Conservation (phyloP, 2,113 vertebrate species). For the Excalfactoria chinensis region DNA sequence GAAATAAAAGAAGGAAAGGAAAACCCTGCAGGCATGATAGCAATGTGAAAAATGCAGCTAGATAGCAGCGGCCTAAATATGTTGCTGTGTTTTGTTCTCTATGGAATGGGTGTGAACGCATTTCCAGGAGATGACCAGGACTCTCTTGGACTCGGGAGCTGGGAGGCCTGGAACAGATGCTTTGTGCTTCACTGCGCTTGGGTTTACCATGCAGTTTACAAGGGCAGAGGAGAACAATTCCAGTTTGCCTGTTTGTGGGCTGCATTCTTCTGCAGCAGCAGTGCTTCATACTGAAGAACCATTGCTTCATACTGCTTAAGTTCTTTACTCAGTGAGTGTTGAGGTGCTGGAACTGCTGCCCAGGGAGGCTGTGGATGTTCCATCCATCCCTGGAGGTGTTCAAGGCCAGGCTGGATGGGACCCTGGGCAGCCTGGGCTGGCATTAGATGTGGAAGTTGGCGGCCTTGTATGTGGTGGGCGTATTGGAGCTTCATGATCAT, state of each 20-base stretch:
- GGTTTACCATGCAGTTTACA: background rate
- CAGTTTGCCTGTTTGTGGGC: background rate
- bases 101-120: background rate
- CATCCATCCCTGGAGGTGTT: too few species aligned
- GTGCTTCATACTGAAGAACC: too few species aligned
- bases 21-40: background rate
- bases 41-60: background rate
- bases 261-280: background rate
- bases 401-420: too few species aligned
- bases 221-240: background rate
- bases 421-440: too few species aligned
- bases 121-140: background rate
- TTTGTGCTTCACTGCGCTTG: background rate
- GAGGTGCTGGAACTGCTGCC: too few species aligned
- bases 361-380: too few species aligned
- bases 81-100: background rate
- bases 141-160: background rate
- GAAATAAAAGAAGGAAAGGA: background rate
- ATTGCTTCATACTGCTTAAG: too few species aligned
- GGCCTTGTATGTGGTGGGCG: too few species aligned
- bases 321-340: too few species aligned
- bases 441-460: too few species aligned
- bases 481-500: too few species aligned
- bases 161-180: background rate
- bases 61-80: background rate